Evolutionary conservation across 2,113 vertebrate species (phyloP).

Genomic region (Grantiella picta): DNA sequence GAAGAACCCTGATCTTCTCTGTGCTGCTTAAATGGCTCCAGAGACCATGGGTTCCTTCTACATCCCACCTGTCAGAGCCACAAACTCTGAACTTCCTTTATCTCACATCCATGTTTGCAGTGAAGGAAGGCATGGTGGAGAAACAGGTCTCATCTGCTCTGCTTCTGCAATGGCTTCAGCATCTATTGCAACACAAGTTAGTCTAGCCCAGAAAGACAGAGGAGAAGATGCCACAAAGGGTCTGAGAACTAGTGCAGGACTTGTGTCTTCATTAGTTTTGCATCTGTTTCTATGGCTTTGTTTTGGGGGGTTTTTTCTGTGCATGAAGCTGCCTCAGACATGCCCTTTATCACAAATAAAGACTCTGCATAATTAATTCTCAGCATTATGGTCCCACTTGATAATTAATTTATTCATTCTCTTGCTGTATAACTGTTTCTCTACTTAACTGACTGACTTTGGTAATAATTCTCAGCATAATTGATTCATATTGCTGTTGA

Average conservation of each 20-base stretch:
- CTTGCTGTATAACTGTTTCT: slow-evolving; percentile 19
- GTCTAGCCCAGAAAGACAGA: background rate
- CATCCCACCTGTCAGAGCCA: background rate
- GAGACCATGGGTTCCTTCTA: background rate
- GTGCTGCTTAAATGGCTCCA: background rate
- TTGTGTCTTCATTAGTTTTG: background rate
- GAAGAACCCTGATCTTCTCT: background rate
- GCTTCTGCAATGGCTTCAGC: background rate
- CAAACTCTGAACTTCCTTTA: background rate
- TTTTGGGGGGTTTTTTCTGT: background rate
- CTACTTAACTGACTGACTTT: slow-evolving; percentile 15
- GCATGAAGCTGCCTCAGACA: background rate
- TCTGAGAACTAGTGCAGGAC: background rate
- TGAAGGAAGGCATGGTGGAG: background rate
- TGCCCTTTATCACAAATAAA: background rate
- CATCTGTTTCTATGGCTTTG: background rate
- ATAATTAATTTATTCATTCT: slow-evolving; percentile 41
- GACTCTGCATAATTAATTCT: slow-evolving; percentile 29
- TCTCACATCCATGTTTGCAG: rapidly evolving
- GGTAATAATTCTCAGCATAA: slow-evolving; percentile 42
- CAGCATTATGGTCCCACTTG: background rate
- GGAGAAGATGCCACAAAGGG: background rate
- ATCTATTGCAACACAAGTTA: background rate
- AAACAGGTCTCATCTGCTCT: background rate
- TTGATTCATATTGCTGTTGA: slow-evolving; percentile 56